Base-by-base conservation (phyloP, 2,888 invertebrate genomes). In the Chymomyza fuscimana region DNA sequence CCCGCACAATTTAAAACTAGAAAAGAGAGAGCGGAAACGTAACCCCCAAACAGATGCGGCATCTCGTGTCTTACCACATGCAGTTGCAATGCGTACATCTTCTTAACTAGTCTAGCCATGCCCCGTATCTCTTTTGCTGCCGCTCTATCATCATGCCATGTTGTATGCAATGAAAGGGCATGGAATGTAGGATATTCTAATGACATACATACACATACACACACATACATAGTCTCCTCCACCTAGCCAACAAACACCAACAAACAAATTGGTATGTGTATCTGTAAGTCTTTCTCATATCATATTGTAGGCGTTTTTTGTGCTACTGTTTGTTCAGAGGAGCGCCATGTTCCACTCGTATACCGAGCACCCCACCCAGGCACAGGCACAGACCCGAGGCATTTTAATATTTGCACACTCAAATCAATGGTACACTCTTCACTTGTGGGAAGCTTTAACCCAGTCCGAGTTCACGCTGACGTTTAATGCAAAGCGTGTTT, bases 401-500 rank as follows among this genome's bases (percentile, higher is more conserved):
- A 19, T 58, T 58, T 58, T 58, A 58, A 58, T 58, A 58, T 58
- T 58, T 58, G 58, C 58, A 58, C 58, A 58, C 58, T 58, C 58
- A 58, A 58, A 58, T 58, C 58, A 58, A 58, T 58, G 58, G 40
- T 46, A 46, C 40, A 58, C 58, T 25, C 58, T 58, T 25, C 19
- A 2, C 58, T 58, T 58, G 25, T 25, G 58, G 58, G 58, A 19
- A 22, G 58, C 58, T 58, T 25, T 12, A 58, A 25, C 58, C 25
- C 19, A 46, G 40, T 12, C 40, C 40, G 40, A 46, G 40, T 46
- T 46, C 40, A 46, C 12, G 40, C 40, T 46, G 40, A 46, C 40
- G 40, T 46, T 46, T 46, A 46, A 46, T 46, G 40, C 40, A 46
- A 46, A 46, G 40, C 40, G 40, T 46, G 40, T 46, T 46, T 46